phyloP scores from a whole-genome alignment of 2,113 vertebrate genomes.

The Pseudopipra pipra region DNA sequence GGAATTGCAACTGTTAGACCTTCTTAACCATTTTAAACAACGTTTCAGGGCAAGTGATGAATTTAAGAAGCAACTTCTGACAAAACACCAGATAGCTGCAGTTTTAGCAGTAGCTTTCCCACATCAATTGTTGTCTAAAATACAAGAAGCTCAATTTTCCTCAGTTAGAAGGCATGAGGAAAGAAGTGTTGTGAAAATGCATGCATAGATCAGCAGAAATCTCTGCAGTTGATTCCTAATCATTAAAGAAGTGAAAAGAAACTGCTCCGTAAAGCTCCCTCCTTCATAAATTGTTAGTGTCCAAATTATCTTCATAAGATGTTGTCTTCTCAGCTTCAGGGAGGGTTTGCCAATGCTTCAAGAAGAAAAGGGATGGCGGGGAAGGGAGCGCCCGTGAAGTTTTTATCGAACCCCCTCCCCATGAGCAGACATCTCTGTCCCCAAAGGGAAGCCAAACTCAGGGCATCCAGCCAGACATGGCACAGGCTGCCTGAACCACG shows the following conservation, averaged over 20 bases:
- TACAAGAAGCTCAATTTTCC: not conserved
- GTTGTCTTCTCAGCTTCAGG: not conserved
- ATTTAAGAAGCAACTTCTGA: not conserved
- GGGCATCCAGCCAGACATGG: fast-evolving
- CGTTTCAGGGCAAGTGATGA: not conserved
- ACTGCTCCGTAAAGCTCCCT: not conserved
- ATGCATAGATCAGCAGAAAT: not conserved
- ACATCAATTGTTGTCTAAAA: not conserved
- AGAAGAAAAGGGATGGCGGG: not conserved
- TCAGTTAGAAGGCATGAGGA: not conserved
- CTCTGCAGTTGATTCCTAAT: not conserved
- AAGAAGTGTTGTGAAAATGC: not conserved
- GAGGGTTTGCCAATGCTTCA: not conserved
- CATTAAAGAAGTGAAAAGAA: not conserved
- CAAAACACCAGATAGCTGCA: not conserved
- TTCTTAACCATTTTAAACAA: not conserved
- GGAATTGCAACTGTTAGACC: not conserved
- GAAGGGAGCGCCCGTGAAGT: not conserved
- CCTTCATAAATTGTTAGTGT: not conserved
- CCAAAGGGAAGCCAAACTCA: not conserved
- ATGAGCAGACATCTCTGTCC: not conserved
- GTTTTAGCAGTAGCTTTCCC: not conserved
- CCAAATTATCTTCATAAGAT: not conserved
- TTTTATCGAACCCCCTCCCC: fast-evolving
- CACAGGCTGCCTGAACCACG: not conserved